phyloP scores from a whole-genome alignment of 2,113 vertebrate species.

The Sinocyclocheilus grahami region DNA sequence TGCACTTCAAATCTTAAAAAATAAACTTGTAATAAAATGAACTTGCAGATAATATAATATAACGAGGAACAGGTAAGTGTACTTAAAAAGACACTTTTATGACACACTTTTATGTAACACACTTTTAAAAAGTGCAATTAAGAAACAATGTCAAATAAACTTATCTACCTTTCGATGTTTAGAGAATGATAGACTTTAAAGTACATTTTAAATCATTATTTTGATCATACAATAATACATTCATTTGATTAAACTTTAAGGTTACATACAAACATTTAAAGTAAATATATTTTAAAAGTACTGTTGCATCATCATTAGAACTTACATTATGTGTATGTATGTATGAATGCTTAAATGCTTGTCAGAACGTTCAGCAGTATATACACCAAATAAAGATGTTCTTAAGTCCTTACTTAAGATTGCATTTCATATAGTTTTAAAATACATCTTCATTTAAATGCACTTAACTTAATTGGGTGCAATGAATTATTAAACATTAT shows the following conservation, averaged over 20 bases:
- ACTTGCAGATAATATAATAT: background rate
- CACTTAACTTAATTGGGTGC: background rate
- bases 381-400: background rate
- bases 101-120: background rate
- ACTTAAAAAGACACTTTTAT: background rate
- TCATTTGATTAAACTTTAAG: background rate
- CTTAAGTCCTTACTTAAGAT: background rate
- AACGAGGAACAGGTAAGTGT: background rate
- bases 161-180: background rate
- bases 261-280: background rate
- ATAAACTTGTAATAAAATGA: background rate
- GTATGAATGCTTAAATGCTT: background rate
- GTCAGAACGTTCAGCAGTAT: background rate
- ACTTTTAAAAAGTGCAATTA: no score
- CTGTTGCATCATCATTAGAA: background rate
- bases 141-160: background rate
- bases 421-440: background rate
- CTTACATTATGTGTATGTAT: background rate
- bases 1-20: no score
- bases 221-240: background rate
- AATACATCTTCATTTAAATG: background rate
- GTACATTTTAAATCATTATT: background rate
- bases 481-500: background rate
- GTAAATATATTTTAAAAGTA: background rate
- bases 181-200: background rate